Evolutionary conservation across 2,888 invertebrate species (phyloP), one percentile per base, ranked within the genome.

Genomic region (Drosophila recens): DNA sequence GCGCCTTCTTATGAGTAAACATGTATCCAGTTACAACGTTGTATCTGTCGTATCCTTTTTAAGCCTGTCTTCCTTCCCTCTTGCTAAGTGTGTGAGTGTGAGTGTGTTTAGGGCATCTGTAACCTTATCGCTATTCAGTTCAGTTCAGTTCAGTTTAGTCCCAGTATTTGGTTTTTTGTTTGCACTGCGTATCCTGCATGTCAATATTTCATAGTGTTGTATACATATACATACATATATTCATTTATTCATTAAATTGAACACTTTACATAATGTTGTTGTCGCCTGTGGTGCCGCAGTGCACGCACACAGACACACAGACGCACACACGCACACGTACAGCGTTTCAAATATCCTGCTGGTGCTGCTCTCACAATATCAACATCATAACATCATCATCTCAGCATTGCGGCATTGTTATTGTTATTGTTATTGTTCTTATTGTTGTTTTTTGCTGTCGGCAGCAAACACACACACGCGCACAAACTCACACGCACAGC

Each of bases 91-190:
- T 64, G 36, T 33, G 54, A 46, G 67, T 67, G 34, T 67, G 54
- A 79, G 67, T 81, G 54, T 77, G 75, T 63, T 79, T 79, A 82
- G 87, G 87, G 75, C 87, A 86, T 87, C 86, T 87, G 86, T 80
- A 87, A 87, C 86, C 86, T 88, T 86, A 87, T 87, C 86, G 80
- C 80, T 57, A 63, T 80, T 70, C 78, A 79, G 72, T 82, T 77
- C 71, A 70, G 72, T 82, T 77, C 71, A 70, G 74, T 80, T 70
- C 78, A 80, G 71, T 82, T 77, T 73, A 70, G 74, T 72, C 72
- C 71, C 75, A 72, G 75, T 75, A 75, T 76, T 73, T 70, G 61
- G 75, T 74, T 78, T 76, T 73, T 70, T 63, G 75, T 69, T 79
- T 72, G 73, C 61, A 57, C 80, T 71, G 54, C 70, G 51, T 57